Evolutionary conservation across 2,113 vertebrate genomes (phyloP), one percentile per base, ranked within the genome.

Genomic region (Chaetops frenatus): DNA sequence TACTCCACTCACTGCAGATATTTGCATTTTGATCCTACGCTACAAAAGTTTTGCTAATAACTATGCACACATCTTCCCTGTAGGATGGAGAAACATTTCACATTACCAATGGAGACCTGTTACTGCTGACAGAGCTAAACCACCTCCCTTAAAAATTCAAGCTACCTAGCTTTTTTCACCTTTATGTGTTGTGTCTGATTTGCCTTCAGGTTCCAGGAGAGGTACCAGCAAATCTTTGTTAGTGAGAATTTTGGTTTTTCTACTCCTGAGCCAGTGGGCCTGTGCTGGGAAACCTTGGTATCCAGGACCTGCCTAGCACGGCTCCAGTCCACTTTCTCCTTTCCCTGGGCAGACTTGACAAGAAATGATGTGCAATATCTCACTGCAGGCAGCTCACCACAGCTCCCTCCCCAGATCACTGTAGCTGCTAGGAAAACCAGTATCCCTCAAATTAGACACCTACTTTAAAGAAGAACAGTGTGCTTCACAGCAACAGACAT

Each of bases 401-500:
- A 2, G 33, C 33, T 84, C 33, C 57, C 71, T 84, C 67, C 57
- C 23, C 40, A 82, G 51, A 90, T 72, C 10, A 1, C 69, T 53
- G 64, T 29, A 93, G 85, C 88, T 77, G 82, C 88, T 74, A 45
- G 67, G 71, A 94, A 96, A 95, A 74, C 67, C 79, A 93, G 79
- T 51, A 92, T 86, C 40, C 81, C 74, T 82, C 88, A 95, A 94
- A 93, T 90, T 70, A 93, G 79, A 93, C 78, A 88, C 83, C 80
- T 86, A 45, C 91, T 84, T 93, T 83, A 84, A 78, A 82, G 87
- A 85, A 90, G 92, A 94, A 91, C 84, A 93, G 79, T 15, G 78
- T 90, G 74, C 94, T 81, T 93, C 64, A 24, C 88, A 86, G 91
- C 71, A 94, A 91, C 87, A 96, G 95, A 82, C 87, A 58, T 35